Percentiles rank a stretch among this genome's conserved stretches.
Evolutionary conservation across 2,888 invertebrate species (phyloP).

Genomic region (Lordiphosa fenestrarum): DNA sequence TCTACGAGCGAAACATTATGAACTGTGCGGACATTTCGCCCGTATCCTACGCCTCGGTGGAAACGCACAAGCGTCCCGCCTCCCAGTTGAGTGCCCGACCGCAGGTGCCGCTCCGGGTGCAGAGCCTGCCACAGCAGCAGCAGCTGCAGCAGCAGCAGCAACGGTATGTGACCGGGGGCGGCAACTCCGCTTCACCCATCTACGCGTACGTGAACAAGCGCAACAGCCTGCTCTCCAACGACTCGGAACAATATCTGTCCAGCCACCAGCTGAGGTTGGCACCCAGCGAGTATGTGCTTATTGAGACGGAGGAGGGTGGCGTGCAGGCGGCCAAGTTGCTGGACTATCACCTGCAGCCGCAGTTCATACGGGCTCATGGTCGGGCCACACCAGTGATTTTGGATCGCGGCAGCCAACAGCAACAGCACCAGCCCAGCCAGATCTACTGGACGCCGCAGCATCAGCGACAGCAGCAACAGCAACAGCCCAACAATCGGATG

Average conservation of each 20-base stretch:
- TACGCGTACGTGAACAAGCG: constrained; percentile 79
- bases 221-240: constrained; percentile 76
- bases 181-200: constrained; percentile 68
- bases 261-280: constrained; percentile 49
- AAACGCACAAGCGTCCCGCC: constrained; percentile 66
- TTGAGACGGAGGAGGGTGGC: constrained; percentile 74
- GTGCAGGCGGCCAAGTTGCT: constrained; percentile 73
- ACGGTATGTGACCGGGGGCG: constrained; percentile 19
- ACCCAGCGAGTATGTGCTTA: constrained; percentile 72
- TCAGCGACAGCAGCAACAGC: constrained; percentile 61
- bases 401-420: constrained; percentile 56
- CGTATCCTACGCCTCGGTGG: constrained; percentile 78
- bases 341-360: constrained; percentile 50
- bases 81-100: constrained; percentile 69
- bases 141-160: too few relatives aligned
- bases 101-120: constrained; percentile 77
- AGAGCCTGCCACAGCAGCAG: constrained; percentile 68
- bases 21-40: constrained; percentile 75
- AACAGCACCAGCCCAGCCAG: constrained; percentile 70
- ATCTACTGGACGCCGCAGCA: constrained; percentile 77
- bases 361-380: constrained; percentile 65
- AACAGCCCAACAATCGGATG: constrained; percentile 36
- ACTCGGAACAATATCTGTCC: constrained; percentile 76
- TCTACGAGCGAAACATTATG: constrained; percentile 41
- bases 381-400: constrained; percentile 77